Percentiles rank a stretch among this genome's conserved stretches.
Evolutionary conservation across 2,797 vertebrate species (phyloP).

Genomic region (Sebastes matsubarae): DNA sequence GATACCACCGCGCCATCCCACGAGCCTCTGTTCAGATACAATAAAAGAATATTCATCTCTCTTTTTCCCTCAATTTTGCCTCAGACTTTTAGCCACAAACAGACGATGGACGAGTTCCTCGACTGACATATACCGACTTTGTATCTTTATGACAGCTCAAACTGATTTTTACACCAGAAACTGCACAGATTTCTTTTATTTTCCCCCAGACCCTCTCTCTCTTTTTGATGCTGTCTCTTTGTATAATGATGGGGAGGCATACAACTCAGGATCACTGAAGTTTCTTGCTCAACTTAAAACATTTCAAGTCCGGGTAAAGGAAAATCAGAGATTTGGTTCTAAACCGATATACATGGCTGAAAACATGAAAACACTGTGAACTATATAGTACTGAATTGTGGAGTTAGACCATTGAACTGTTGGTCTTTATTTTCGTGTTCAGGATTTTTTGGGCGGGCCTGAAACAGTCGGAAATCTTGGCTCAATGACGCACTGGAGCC

Average conservation of each 20-base stretch:
- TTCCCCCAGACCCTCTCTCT: neutral
- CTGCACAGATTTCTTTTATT: constrained; percentile 2
- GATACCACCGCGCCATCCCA: constrained; percentile 38
- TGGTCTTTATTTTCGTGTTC: too few relatives aligned
- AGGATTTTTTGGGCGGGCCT: too few relatives aligned
- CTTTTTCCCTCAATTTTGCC: constrained; percentile 20
- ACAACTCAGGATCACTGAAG: neutral
- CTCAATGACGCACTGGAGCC: too few relatives aligned
- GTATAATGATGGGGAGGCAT: neutral
- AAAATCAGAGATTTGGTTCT: too few relatives aligned
- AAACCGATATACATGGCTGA: too few relatives aligned
- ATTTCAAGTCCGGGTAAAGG: too few relatives aligned
- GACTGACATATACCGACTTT: neutral
- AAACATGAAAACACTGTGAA: too few relatives aligned
- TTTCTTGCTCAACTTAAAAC: neutral
- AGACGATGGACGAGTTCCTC: neutral
- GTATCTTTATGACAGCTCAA: neutral
- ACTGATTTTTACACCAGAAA: constrained; percentile 6
- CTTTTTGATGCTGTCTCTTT: constrained; percentile 1
- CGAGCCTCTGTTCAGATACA: constrained; percentile 41
- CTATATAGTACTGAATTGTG: too few relatives aligned
- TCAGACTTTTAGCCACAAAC: constrained; percentile 16
- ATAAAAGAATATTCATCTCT: constrained; percentile 15
- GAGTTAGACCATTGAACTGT: too few relatives aligned
- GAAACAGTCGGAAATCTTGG: rapidly evolving